Base-by-base conservation (phyloP, 2,888 invertebrate species). In the Aleiodes leptofemur region DNA sequence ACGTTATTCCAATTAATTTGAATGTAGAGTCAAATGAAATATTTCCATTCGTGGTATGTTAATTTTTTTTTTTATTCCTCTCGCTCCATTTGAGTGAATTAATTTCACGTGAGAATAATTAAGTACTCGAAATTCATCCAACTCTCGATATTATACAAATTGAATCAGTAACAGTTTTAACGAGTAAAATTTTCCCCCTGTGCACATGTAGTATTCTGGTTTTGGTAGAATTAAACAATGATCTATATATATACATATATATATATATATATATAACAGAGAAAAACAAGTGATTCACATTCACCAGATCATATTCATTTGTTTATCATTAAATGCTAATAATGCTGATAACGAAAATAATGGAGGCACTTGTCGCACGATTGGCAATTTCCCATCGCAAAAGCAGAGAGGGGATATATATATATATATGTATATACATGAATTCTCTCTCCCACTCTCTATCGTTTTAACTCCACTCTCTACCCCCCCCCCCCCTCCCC, bases 321-420 rank as follows among this genome's bases (percentile, higher is more conserved):
- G 75, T 75, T 75, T 56, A 75, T 59, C 71, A 75, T 75, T 75
- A 75, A 71, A 75, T 72, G 66, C 57, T 71, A 75, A 75, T 75
- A 75, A 50, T 31, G 7, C 51, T 53, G 75, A 75, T 75, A 75
- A 70, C 75, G 71, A 75, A 68, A 71, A 75, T 75, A 75, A 75
- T 72, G 53, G 68, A 57, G 66, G 75, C 71, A 75, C 75, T 75
- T 75, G 75, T 75, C 75, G 71, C 71, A 31, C 75, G 71, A 75
- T 72, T 71, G 71, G 71, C 71, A 75, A 72, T 75, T 75, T 72
- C 71, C 71, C 75, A 70, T 75, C 53, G 34, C 38, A 38, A 43
- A 23, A 23, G 23, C 23, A 23, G 59, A 55, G 43, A 14, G 14
- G 43, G 16, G n/a, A 48, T 23, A 23, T 23, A 23, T 23, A 23